Conservation (phyloP, 2,888 invertebrate genomes). For the Coenonympha arcania region DNA sequence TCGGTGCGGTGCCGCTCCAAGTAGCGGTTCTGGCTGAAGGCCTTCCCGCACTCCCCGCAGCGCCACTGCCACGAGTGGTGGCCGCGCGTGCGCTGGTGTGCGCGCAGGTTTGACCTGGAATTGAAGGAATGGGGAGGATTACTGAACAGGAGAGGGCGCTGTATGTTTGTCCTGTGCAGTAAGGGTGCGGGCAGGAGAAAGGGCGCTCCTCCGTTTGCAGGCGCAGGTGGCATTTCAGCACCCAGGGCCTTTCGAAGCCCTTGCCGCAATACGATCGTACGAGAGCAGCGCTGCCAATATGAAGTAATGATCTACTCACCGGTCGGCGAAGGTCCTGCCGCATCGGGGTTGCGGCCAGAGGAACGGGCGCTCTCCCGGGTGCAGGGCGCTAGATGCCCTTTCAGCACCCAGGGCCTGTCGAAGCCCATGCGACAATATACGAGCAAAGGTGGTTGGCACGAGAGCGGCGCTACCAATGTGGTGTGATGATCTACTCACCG, state of each 20-base stretch:
- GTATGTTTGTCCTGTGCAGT: too few species aligned
- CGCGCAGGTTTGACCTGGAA: conserved; percentile 78
- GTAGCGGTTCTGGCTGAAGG: conserved; percentile 79
- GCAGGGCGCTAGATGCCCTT: conserved; percentile 81
- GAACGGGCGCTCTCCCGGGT: conserved; percentile 81
- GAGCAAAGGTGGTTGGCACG: conserved; percentile 69
- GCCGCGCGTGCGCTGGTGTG: conserved; percentile 80
- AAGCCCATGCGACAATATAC: conserved; percentile 78
- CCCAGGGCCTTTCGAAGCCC: too few species aligned
- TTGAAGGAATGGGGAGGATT: too few species aligned
- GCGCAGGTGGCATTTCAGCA: too few species aligned
- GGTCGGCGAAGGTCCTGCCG: conserved; percentile 78
- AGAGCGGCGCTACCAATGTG: conserved; percentile 35
- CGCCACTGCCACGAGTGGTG: conserved; percentile 81
- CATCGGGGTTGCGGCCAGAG: conserved; percentile 76
- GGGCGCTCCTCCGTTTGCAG: too few species aligned
- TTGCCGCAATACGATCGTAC: too few species aligned
- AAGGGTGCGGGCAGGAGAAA: too few species aligned
- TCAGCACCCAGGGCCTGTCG: conserved; percentile 80
- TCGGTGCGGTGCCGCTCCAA: conserved; percentile 77
- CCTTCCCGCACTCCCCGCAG: conserved; percentile 78
- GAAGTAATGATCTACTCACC: conserved; percentile 67
- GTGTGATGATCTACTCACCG: conserved; percentile 70
- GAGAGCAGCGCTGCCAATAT: too few species aligned
- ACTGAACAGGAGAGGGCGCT: too few species aligned